phyloP scores from a whole-genome alignment of 2,113 vertebrate genomes.

The Gnathonemus longibarbis region DNA sequence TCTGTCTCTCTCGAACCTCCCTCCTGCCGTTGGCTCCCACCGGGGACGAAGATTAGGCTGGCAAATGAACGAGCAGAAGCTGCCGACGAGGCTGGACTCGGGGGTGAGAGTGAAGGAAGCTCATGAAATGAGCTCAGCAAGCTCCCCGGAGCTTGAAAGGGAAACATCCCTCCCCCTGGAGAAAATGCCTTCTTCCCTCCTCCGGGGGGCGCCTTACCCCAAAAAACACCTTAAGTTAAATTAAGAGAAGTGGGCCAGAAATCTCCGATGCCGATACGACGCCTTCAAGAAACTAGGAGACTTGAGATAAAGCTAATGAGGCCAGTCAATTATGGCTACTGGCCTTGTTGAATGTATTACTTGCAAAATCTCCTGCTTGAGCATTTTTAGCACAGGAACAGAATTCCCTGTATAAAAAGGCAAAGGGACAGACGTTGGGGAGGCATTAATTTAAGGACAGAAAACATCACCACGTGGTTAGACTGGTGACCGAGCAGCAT shows the following conservation, averaged over 20 bases:
- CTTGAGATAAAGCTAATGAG: neutral
- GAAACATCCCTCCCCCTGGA: neutral
- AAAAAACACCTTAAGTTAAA: neutral
- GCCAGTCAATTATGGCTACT: neutral
- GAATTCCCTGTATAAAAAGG: neutral
- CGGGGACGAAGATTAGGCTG: slow-evolving; percentile 63
- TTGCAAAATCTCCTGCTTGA: neutral
- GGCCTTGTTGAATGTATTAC: neutral
- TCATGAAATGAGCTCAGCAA: neutral
- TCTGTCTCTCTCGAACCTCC: slow-evolving; percentile 18
- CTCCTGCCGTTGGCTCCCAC: slow-evolving; percentile 41
- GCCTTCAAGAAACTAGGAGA: slow-evolving; percentile 1
- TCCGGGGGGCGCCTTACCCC: neutral
- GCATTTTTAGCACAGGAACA: neutral
- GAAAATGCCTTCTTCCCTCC: neutral
- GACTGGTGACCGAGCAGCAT: neutral
- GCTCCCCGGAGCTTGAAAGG: neutral
- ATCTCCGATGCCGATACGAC: neutral
- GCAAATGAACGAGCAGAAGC: slow-evolving; percentile 61
- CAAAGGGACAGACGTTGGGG: neutral
- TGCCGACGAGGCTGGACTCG: slow-evolving; percentile 47
- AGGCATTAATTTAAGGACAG: neutral
- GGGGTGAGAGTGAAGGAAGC: neutral
- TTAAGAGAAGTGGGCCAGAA: neutral
- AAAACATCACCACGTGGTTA: neutral